Base-by-base conservation (phyloP, 2,113 vertebrate genomes). In the Lasiurus cinereus region DNA sequence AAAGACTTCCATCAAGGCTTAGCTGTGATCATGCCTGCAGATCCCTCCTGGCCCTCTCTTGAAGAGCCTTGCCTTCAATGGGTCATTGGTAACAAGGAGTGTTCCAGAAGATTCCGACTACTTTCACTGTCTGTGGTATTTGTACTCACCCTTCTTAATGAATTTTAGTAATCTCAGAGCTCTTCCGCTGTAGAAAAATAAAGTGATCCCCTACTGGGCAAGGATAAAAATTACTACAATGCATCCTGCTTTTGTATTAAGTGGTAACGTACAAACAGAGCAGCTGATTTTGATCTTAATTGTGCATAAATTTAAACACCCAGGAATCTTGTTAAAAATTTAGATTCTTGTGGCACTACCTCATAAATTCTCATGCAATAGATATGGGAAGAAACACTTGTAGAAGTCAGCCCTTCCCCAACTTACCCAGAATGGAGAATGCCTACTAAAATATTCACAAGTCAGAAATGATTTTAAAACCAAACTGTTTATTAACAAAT, bases 91-190 rank as follows among this genome's bases (percentile, higher is more conserved):
- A 70, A 59, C 24, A 12, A 86, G 59, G 21, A 22, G 2, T 70
- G 77, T 93, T 22, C 67, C 54, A 15, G 6, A 24, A 31, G 83
- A 16, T 43, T 21, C 4, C 21, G 18, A 2, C 18, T 21, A 36
- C 54, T 62, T 21, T 69, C 14, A 29, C 8, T 46, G 0, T 46
- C 62, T 70, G 59, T 85, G 62, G 24, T 8, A 16, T 14, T 76
- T 92, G 22, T 91, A 33, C 15, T 97, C 80, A 96, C 92, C 52
- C n/a, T 2, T 97, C 87, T 90, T 92, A 54, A 24, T 62, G 9
- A 36, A 73, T 48, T 84, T 88, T 72, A 67, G 54, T 50, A 62
- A n/a, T 82, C 62, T 66, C 16, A 48, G n/a, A 84, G n/a, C 36
- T 77, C n/a, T 87, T 7, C 31, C 8, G 43, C 15, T 92, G 31